Base-by-base conservation (phyloP, 2,888 invertebrate genomes). In the Scrobipalpa atriplicella region DNA sequence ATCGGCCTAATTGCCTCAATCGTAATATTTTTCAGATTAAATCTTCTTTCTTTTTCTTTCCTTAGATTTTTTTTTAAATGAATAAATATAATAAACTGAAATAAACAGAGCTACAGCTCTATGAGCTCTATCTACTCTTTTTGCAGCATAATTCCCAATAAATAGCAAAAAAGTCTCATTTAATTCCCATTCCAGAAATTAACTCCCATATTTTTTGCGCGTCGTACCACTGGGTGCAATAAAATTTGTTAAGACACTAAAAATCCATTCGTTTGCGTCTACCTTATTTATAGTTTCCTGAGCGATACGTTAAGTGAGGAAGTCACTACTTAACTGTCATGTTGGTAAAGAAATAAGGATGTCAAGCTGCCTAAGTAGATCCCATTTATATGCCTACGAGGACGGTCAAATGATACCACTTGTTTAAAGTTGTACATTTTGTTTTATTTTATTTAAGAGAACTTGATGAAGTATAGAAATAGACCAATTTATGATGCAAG, bases 261-360 rank as follows among this genome's bases (percentile, higher is more conserved):
- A 70, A 69, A 67, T 63, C 70, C 74, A 73, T 68, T 75, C 67
- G 67, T 62, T 66, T 21, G 54, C 29, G 9, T 13, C 2, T 29
- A 13, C 7, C 10, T 52, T 68, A 79, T 79, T 79, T 79, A 78
- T 78, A 65, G 68, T 70, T 78, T 79, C 79, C 79, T 75, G 69
- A 66, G 21, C 66, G 68, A 68, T 70, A 74, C 66, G 68, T 68
- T 70, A 74, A 75, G 73, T 72, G 74, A 78, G 79, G 79, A 79
- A 78, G 75, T 75, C 70, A 70, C 72, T 75, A 78, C 79, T 79
- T 77, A 72, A 69, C 67, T 69, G 69, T 70, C 65, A 58, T 62
- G 68, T 64, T 67, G 41, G 62, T 19, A 41, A 41, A 58, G 58
- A 58, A 38, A 58, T 58, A 58, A 38, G 36, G 58, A 58, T 58